phyloP scores from a whole-genome alignment of 2,113 vertebrate species.

The Chloropsis cyanopogon region DNA sequence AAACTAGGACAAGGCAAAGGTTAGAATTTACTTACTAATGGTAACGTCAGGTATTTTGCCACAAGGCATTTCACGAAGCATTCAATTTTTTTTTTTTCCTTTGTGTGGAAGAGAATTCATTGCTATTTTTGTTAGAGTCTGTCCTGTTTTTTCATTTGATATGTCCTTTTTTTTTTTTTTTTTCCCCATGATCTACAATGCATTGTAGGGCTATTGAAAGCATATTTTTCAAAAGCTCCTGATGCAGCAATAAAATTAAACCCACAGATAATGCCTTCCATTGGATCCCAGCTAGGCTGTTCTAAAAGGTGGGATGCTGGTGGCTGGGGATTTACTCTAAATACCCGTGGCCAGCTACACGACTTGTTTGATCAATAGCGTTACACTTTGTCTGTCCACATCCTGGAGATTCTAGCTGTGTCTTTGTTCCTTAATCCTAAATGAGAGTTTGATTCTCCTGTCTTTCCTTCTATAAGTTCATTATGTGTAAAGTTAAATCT shows the following conservation, averaged over 20 bases:
- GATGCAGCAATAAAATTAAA: background rate
- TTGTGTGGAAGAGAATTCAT: background rate
- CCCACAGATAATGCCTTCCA: background rate
- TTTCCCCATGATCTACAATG: background rate
- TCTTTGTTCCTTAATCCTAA: background rate
- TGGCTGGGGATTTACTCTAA: background rate
- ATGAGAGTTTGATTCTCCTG: background rate
- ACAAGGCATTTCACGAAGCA: background rate
- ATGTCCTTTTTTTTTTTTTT: background rate
- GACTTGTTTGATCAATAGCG: background rate
- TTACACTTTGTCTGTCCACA: background rate
- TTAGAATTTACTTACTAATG: background rate
- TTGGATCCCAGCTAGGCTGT: background rate
- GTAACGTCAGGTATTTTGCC: background rate
- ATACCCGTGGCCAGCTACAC: background rate
- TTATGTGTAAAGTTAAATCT: background rate
- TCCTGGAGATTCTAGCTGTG: background rate
- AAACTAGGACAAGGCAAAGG: background rate
- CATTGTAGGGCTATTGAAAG: background rate
- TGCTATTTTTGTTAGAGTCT: background rate
- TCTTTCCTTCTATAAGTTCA: background rate
- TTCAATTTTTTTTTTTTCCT: background rate
- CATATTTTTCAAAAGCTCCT: background rate
- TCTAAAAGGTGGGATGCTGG: background rate
- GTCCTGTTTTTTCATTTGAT: background rate